Evolutionary conservation across 2,113 vertebrate species (phyloP).

Genomic region (Polyodon spathula): DNA sequence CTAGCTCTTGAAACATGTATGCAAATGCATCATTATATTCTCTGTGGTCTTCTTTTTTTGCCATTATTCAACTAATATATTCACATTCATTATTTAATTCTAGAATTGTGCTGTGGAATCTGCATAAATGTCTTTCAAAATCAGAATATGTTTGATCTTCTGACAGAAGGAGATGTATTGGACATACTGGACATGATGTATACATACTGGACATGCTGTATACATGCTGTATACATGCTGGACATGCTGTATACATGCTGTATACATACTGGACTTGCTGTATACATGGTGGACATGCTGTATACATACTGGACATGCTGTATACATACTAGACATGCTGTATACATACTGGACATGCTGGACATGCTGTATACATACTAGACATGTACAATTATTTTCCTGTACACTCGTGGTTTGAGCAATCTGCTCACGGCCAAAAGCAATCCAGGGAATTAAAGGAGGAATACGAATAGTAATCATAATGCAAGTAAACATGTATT

Average conservation of each 20-base stretch:
- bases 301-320: background rate
- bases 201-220: background rate
- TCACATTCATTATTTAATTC: too few species aligned
- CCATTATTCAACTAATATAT: too few species aligned
- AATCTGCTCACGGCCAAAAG: conserved; percentile 8
- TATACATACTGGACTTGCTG: background rate
- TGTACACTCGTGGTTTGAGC: background rate
- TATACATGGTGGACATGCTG: background rate
- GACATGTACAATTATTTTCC: background rate
- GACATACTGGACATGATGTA: background rate
- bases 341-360: background rate
- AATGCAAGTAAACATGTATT: conserved; percentile 4
- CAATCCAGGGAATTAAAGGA: background rate
- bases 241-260: background rate
- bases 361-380: background rate
- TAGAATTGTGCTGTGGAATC: too few species aligned
- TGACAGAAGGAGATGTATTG: background rate
- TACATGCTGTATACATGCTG: background rate
- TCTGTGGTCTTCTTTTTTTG: too few species aligned
- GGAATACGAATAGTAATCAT: conserved; percentile 11
- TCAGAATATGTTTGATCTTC: too few species aligned
- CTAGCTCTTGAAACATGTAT: too few species aligned
- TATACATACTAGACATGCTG: background rate
- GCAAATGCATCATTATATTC: too few species aligned
- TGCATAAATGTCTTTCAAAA: too few species aligned